Conservation (phyloP, 2,113 vertebrate species). For the Sisor rabdophorus region DNA sequence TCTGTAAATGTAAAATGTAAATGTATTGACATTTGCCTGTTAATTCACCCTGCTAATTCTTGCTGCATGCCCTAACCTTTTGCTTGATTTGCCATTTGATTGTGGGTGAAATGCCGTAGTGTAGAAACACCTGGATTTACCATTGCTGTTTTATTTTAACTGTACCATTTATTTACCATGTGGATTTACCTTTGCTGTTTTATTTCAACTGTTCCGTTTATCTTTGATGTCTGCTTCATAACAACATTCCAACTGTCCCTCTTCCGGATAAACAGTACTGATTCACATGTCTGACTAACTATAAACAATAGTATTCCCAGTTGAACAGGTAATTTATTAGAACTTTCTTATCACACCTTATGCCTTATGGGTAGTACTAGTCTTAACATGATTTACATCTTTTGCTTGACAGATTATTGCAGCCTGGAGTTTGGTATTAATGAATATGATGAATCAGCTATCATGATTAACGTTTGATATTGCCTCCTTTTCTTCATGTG, state of each 20-base stretch:
- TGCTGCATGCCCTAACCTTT: no score
- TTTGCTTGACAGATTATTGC: background rate
- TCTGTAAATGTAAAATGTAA: no score
- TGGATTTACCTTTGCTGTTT: background rate
- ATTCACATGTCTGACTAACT: background rate
- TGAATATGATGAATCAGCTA: conserved; percentile 3
- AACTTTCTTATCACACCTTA: background rate
- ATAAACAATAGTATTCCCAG: background rate
- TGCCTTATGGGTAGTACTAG: conserved; percentile 3
- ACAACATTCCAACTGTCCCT: background rate
- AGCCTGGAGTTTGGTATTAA: background rate
- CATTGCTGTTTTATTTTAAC: background rate
- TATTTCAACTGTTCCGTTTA: conserved; percentile 3
- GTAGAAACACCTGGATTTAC: no score
- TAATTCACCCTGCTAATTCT: no score
- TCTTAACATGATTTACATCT: background rate
- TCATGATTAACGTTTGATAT: no score
- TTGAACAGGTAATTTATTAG: background rate
- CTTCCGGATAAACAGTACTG: background rate
- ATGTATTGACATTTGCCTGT: no score
- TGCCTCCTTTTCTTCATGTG: background rate
- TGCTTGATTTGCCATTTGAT: no score
- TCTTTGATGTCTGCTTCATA: background rate
- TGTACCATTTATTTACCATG: background rate
- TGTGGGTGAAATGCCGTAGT: no score